Conservation (phyloP, 2,888 invertebrate species). For the Cloeon dipterum region DNA sequence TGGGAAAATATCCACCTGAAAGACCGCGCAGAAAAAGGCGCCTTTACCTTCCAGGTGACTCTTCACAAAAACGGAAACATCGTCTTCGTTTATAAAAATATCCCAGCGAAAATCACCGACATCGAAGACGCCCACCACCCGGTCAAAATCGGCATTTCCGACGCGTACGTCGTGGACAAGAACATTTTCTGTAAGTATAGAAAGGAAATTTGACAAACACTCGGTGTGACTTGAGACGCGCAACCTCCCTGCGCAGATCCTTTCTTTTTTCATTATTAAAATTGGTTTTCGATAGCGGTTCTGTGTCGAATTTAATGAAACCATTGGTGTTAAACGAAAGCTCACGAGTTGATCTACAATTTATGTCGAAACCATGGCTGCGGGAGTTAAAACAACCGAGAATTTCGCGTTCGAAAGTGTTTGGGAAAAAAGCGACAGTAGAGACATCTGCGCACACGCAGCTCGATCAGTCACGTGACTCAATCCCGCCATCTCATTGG, state of each 20-base stretch:
- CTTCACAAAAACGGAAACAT: conserved; percentile 76
- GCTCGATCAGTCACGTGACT: no score
- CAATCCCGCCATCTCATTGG: no score
- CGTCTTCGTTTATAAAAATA: conserved; percentile 66
- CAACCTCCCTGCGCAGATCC: no score
- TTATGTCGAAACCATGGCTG: no score
- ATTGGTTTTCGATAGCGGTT: neutral
- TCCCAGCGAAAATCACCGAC: conserved; percentile 51
- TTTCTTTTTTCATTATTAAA: neutral
- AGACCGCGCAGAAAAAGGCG: conserved; percentile 45
- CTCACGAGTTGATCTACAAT: no score
- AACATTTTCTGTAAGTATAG: conserved; percentile 58
- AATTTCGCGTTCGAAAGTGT: no score
- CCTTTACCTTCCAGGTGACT: conserved; percentile 80
- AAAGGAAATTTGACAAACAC: no score
- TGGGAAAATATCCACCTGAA: conserved; percentile 82
- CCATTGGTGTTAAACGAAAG: no score
- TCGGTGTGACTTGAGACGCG: neutral
- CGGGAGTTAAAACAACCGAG: no score
- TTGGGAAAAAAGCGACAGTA: no score
- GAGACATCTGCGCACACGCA: no score
- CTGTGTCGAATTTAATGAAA: no score
- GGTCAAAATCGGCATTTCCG: conserved; percentile 92
- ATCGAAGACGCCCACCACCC: conserved; percentile 78
- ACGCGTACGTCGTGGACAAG: conserved; percentile 87